phyloP scores from a whole-genome alignment of 2,888 invertebrate genomes.

The Caradrina clavipalpis region DNA sequence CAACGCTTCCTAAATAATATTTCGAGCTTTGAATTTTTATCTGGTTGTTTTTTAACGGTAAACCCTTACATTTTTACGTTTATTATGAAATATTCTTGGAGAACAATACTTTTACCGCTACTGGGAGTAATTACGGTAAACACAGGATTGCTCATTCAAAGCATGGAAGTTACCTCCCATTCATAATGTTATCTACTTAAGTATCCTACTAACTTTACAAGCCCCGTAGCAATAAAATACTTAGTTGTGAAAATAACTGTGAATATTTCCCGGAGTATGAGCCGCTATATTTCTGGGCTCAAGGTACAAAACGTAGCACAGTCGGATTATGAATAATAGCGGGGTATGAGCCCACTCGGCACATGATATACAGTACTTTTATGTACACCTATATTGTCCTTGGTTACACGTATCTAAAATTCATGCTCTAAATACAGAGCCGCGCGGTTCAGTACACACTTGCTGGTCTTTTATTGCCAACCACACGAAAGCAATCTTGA shows the following conservation, averaged over 20 bases:
- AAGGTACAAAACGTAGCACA: conserved; percentile 54
- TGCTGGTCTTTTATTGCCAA: conserved; percentile 79
- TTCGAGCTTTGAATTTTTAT: conserved; percentile 51
- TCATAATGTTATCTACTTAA: conserved; percentile 50
- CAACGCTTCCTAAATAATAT: conserved; percentile 50
- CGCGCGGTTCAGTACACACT: conserved; percentile 73
- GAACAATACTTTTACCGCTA: conserved; percentile 25
- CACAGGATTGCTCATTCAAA: conserved; percentile 20
- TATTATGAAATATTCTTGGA: conserved; percentile 14
- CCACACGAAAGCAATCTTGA: conserved; percentile 80
- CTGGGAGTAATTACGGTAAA: conserved; percentile 25
- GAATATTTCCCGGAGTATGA: conserved; percentile 39
- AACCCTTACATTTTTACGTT: conserved; percentile 19
- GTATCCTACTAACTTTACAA: conserved; percentile 27
- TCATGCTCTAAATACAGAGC: conserved; percentile 81
- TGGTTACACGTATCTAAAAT: conserved; percentile 80
- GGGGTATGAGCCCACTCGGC: conserved; percentile 61
- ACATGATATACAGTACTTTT: conserved; percentile 68
- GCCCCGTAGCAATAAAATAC: conserved; percentile 48
- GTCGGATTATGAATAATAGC: conserved; percentile 67
- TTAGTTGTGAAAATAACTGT: conserved; percentile 46
- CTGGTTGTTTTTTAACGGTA: conserved; percentile 26
- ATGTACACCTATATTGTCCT: conserved; percentile 70
- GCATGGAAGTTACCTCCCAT: conserved; percentile 37
- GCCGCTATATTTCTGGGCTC: conserved; percentile 49